These are phyloP conservation scores for Pomatorhinus ruficollis DNA, from an alignment of 2,113 vertebrate genomes.

Conservation along the genomic window DNA sequence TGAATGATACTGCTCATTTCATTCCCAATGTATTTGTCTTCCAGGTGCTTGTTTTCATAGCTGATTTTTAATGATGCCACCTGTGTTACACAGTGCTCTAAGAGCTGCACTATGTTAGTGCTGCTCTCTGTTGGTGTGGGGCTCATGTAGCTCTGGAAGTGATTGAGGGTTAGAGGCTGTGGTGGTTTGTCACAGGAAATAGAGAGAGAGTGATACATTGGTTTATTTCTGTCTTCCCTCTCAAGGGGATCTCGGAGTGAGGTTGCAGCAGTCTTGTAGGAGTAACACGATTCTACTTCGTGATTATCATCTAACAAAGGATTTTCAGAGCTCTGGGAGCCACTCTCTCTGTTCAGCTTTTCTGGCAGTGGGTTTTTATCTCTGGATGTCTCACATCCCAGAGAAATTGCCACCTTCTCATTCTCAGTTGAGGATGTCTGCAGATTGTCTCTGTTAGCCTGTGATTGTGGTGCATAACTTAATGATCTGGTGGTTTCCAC, in stretches of 20 bases:
- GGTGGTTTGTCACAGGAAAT: constrained; percentile 25
- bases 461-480: background rate
- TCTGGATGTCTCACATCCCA: background rate
- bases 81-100: constrained; percentile 72
- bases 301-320: constrained; percentile 59
- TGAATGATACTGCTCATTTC: background rate
- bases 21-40: background rate
- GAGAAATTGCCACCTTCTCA: background rate
- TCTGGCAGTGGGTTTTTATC: background rate
- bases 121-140: constrained; percentile 48
- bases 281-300: constrained; percentile 70
- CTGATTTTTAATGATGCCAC: constrained; percentile 75
- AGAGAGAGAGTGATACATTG: background rate
- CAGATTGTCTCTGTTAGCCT: background rate
- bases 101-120: constrained; percentile 57
- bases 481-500: background rate
- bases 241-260: constrained; percentile 55
- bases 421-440: background rate
- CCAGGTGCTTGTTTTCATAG: constrained; percentile 16
- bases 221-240: constrained; percentile 15
- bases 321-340: constrained; percentile 8
- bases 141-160: constrained; percentile 47
- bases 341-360: background rate
- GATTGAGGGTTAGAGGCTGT: background rate
- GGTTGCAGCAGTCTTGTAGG: constrained; percentile 68